A percentile compares a stretch with the other conserved stretches of the same genome.
phyloP scores from a whole-genome alignment of 2,888 invertebrate species.

The Trissolcus brochymenae region DNA sequence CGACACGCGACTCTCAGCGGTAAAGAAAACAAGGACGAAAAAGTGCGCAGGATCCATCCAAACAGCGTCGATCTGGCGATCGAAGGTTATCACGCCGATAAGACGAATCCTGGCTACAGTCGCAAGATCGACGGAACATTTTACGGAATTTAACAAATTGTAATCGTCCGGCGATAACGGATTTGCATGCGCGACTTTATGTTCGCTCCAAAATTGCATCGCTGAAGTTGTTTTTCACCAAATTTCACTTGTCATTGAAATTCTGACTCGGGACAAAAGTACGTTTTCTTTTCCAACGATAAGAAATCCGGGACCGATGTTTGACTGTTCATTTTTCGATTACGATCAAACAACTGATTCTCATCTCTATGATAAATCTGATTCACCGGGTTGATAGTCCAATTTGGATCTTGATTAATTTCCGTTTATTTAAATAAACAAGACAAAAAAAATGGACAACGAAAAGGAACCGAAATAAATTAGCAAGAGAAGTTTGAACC shows the following conservation, averaged over 20 bases:
- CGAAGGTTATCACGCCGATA: slow-evolving; percentile 87
- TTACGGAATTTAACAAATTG: slow-evolving; percentile 67
- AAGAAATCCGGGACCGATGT: slow-evolving; percentile 20
- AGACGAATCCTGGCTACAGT: slow-evolving; percentile 89
- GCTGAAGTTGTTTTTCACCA: not conserved
- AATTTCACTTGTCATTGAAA: slow-evolving; percentile 18
- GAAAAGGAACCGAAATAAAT: no score
- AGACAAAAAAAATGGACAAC: no score
- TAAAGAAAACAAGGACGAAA: slow-evolving; percentile 39
- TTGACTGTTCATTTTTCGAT: slow-evolving; percentile 24
- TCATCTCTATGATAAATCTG: slow-evolving; percentile 9
- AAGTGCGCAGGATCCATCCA: slow-evolving; percentile 79
- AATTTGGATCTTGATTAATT: no score
- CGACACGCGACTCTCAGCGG: slow-evolving; percentile 43
- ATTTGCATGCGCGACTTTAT: not conserved
- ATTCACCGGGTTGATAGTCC: no score
- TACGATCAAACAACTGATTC: slow-evolving; percentile 14
- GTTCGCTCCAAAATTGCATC: not conserved
- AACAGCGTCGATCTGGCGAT: slow-evolving; percentile 87
- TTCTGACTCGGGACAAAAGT: slow-evolving; percentile 4
- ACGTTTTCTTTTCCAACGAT: slow-evolving; percentile 15
- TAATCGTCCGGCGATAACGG: slow-evolving; percentile 12
- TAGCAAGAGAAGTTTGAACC: no score
- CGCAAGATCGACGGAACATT: slow-evolving; percentile 83
- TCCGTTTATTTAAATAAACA: no score